phyloP scores from a whole-genome alignment of 2,113 vertebrate species.

The Aspiorhynchus laticeps region DNA sequence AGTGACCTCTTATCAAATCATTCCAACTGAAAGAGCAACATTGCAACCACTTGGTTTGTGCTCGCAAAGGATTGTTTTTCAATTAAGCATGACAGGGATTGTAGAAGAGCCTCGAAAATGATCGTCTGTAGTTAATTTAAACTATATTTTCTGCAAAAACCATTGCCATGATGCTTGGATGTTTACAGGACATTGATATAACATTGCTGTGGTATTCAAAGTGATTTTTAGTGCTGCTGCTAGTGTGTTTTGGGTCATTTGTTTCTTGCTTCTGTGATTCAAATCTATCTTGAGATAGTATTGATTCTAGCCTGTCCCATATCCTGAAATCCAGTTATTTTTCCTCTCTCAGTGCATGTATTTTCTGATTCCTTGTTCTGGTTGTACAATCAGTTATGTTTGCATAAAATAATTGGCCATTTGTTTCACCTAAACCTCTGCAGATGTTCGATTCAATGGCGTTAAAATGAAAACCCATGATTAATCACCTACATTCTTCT shows the following conservation, averaged over 20 bases:
- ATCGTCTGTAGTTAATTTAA: background rate
- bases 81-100: background rate
- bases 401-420: background rate
- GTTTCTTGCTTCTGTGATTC: background rate
- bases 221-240: background rate
- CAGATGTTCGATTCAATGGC: conserved; percentile 1
- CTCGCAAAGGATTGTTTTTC: background rate
- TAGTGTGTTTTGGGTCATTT: background rate
- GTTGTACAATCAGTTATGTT: conserved; percentile 6
- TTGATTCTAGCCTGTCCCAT: background rate
- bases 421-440: background rate
- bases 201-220: background rate
- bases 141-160: background rate
- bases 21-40: background rate
- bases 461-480: background rate
- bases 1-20: background rate
- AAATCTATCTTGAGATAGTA: background rate
- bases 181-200: background rate
- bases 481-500: background rate
- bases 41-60: background rate
- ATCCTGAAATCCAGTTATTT: background rate
- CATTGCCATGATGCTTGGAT: background rate
- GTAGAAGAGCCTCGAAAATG: background rate
- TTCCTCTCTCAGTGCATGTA: background rate
- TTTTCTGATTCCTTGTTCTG: background rate